phyloP scores from a whole-genome alignment of 2,797 vertebrate species.

The Nyctalus aviator region DNA sequence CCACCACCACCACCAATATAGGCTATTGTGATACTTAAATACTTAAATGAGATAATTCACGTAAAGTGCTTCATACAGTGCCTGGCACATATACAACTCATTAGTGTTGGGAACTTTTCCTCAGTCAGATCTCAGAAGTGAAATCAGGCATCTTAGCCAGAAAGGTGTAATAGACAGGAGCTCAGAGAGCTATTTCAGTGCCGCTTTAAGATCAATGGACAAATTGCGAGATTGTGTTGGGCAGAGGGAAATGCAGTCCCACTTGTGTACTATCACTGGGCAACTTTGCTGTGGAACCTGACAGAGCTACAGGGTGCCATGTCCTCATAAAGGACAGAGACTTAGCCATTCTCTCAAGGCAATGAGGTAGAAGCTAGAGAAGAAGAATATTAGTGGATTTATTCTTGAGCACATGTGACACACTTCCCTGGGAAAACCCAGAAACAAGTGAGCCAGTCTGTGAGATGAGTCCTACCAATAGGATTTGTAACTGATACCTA shows the following conservation, averaged over 20 bases:
- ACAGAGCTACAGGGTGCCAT: background rate
- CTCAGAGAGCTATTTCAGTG: background rate
- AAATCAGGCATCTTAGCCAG: conserved; percentile 1
- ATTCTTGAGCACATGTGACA: background rate
- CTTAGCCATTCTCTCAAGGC: background rate
- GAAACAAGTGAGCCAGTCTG: background rate
- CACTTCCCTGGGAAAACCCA: background rate
- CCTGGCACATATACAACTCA: background rate
- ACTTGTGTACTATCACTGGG: background rate
- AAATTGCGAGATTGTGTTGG: background rate
- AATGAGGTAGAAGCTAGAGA: background rate
- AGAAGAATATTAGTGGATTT: background rate
- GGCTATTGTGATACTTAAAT: too few relatives aligned
- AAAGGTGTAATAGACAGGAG: background rate
- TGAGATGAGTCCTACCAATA: background rate
- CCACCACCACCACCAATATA: background rate
- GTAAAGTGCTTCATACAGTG: too few relatives aligned
- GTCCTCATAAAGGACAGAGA: background rate
- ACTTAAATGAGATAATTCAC: too few relatives aligned
- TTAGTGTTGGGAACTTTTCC: background rate
- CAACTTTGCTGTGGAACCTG: background rate
- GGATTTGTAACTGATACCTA: background rate
- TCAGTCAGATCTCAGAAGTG: background rate
- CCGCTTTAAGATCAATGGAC: background rate
- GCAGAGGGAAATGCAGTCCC: background rate